Percentiles rank a stretch among this genome's conserved stretches.
phyloP scores from a whole-genome alignment of 2,797 vertebrate species.

The Crypturellus tataupa region DNA sequence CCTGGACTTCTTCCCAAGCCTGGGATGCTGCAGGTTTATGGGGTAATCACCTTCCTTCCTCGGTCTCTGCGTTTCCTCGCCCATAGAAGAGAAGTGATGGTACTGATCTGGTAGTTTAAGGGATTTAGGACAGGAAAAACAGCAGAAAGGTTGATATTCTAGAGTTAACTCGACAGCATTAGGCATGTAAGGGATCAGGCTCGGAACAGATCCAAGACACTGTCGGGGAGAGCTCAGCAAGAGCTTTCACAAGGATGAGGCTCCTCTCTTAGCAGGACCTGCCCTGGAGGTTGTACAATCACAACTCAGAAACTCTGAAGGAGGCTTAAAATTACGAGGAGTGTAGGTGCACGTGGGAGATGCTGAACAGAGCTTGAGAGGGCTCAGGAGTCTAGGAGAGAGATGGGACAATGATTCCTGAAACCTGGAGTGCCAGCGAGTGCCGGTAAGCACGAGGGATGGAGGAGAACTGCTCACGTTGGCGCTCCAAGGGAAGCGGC shows the following conservation, averaged over 20 bases:
- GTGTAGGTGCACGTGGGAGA: too few species aligned
- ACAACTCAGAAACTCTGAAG: neutral
- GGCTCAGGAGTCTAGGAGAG: neutral
- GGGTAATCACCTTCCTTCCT: neutral
- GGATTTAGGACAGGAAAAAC: neutral
- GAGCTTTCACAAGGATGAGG: neutral
- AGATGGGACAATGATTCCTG: neutral
- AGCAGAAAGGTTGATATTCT: neutral
- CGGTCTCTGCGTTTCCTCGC: fast-evolving
- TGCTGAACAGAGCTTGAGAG: neutral
- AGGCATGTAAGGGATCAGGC: neutral
- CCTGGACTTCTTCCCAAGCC: neutral
- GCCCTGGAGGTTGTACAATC: neutral
- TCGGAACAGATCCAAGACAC: neutral
- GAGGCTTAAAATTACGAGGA: fast-evolving
- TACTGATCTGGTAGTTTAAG: fast-evolving
- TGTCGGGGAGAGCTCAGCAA: neutral
- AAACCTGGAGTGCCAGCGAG: neutral
- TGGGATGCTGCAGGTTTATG: too few species aligned
- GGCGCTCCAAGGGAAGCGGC: neutral
- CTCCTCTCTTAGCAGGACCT: neutral
- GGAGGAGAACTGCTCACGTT: too few species aligned
- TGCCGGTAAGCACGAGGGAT: neutral
- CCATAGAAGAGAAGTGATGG: neutral
- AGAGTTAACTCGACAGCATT: neutral